Percentiles rank a stretch among this genome's conserved stretches.
Evolutionary conservation across 2,888 invertebrate species (phyloP).

Genomic region (Sphaeridia pumilis): DNA sequence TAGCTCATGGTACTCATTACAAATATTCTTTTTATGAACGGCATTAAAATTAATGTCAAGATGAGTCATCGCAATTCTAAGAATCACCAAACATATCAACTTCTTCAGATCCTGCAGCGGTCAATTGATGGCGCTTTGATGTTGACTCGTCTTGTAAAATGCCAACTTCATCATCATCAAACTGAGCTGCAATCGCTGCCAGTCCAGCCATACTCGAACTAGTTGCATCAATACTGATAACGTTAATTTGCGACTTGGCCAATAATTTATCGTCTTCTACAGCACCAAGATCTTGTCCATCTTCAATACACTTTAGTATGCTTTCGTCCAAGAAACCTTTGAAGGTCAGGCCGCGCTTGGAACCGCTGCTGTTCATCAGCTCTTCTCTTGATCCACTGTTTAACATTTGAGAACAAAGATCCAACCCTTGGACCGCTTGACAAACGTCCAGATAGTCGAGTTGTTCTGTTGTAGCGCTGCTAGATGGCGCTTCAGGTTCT

Average conservation of each 20-base stretch:
- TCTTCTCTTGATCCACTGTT: no score
- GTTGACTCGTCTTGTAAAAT: no score
- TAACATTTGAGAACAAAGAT: slow-evolving; percentile 29
- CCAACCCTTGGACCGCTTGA: slow-evolving; percentile 28
- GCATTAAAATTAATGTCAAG: no score
- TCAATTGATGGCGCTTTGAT: background rate
- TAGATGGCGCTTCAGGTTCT: no score
- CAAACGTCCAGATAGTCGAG: slow-evolving; percentile 17
- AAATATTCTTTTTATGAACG: no score
- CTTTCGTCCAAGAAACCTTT: slow-evolving; percentile 1
- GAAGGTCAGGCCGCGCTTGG: background rate
- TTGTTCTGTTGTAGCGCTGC: no score
- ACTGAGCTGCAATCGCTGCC: slow-evolving; percentile 28
- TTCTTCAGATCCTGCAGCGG: slow-evolving; percentile 7
- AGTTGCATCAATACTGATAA: slow-evolving; percentile 26
- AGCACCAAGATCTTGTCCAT: no score
- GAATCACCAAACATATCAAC: slow-evolving; percentile 10
- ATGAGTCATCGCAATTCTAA: no score
- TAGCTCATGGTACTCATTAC: no score
- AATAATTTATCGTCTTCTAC: background rate
- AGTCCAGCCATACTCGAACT: slow-evolving; percentile 25
- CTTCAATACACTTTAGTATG: background rate
- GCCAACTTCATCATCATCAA: slow-evolving; percentile 19
- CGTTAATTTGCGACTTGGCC: slow-evolving; percentile 12
- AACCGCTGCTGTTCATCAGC: no score